Evolutionary conservation across 2,797 vertebrate species (phyloP).

Genomic region (Halcyon badia): DNA sequence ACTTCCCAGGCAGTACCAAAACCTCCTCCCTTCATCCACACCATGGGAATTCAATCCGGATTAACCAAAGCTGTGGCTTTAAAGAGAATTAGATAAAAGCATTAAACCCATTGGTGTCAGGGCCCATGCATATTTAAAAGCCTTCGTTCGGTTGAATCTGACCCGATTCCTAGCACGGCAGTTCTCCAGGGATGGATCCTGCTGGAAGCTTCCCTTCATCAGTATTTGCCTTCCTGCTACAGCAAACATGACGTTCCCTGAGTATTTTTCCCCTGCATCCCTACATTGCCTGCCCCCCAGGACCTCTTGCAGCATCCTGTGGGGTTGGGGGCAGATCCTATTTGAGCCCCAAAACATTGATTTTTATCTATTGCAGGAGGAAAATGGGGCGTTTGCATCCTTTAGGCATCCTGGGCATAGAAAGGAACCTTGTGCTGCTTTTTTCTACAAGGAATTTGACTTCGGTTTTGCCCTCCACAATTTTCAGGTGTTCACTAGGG

Average conservation of each 20-base stretch:
- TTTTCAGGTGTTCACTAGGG: neutral
- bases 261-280: accelerated
- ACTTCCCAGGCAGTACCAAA: accelerated
- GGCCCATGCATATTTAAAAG: neutral
- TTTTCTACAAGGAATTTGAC: neutral
- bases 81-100: neutral
- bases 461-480: neutral
- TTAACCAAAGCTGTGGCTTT: neutral
- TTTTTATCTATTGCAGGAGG: neutral
- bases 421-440: neutral
- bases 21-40: neutral
- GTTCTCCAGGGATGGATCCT: neutral
- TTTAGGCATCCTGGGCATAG: neutral
- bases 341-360: neutral
- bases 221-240: neutral
- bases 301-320: neutral
- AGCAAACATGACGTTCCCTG: neutral
- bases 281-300: neutral
- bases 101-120: accelerated
- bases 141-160: neutral
- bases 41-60: accelerated
- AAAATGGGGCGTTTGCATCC: accelerated
- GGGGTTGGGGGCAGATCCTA: accelerated
- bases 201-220: neutral
- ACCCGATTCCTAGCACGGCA: neutral